Conservation (phyloP, 2,113 vertebrate species). For the Recurvirostra avosetta region DNA sequence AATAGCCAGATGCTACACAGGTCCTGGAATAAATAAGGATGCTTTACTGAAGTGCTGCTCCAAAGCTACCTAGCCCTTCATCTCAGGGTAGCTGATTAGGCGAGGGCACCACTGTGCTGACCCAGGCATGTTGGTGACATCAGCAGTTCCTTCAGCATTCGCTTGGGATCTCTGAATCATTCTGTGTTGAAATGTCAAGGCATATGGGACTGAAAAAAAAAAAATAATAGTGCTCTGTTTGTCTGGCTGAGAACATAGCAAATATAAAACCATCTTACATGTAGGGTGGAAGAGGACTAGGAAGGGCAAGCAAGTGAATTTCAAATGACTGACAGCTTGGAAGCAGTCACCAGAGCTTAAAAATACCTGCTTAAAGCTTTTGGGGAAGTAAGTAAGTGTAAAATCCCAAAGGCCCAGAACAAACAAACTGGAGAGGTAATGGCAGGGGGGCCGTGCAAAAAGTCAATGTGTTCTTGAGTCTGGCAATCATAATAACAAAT, state of each 20-base stretch:
- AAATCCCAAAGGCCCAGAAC: background rate
- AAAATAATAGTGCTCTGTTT: background rate
- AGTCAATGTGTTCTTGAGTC: background rate
- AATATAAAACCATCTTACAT: background rate
- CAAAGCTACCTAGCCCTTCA: background rate
- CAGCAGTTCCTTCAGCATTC: background rate
- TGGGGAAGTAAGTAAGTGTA: background rate
- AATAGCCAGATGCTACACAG: background rate
- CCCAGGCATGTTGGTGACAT: rapidly evolving
- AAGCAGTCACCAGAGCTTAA: background rate
- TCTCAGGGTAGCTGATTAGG: background rate
- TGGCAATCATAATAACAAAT: background rate
- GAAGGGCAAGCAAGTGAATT: background rate
- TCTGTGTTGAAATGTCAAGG: background rate
- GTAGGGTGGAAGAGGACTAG: background rate
- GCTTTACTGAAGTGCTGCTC: background rate
- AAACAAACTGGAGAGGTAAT: background rate
- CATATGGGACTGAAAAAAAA: background rate
- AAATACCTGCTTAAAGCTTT: background rate
- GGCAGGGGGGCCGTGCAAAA: background rate
- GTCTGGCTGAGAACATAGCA: background rate
- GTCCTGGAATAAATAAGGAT: background rate
- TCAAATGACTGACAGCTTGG: background rate
- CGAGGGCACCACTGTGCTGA: background rate
- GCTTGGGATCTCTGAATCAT: background rate